These are phyloP conservation scores for Sogatella furcifera DNA, from an alignment of 1,140 invertebrate genomes.

Conservation along the genomic window DNA sequence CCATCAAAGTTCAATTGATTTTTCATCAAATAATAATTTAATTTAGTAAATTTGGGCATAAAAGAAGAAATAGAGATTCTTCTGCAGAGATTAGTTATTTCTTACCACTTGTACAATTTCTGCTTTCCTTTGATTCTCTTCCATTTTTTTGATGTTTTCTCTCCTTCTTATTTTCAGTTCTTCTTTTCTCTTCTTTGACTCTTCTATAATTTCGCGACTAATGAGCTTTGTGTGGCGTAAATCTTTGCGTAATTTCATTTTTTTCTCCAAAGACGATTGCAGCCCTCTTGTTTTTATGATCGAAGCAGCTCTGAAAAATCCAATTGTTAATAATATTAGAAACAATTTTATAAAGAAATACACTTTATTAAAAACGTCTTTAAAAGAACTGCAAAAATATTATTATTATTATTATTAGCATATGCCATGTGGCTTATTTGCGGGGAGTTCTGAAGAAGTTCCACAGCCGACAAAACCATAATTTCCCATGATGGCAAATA, in stretches of 20 bases:
- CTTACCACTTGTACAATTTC: constrained; percentile 1
- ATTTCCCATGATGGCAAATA: too few species aligned
- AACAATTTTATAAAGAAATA: background rate
- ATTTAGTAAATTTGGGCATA: background rate
- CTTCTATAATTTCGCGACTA: background rate
- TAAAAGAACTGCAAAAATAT: too few species aligned
- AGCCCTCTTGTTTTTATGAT: background rate
- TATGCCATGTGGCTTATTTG: too few species aligned
- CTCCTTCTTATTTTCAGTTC: background rate
- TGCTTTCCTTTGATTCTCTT: background rate
- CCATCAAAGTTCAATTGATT: too few species aligned
- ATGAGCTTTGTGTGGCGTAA: background rate
- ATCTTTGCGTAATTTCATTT: background rate
- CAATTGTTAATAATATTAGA: too few species aligned
- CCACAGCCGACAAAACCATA: too few species aligned
- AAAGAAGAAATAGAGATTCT: background rate
- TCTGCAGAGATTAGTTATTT: background rate
- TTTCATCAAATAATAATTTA: too few species aligned
- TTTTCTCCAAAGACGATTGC: background rate
- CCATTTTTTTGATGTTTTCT: background rate
- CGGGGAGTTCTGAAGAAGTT: too few species aligned
- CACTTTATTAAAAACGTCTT: too few species aligned
- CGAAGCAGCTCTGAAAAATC: background rate
- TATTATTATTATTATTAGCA: too few species aligned
- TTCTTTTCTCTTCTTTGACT: background rate